Conservation (phyloP, 2,888 invertebrate genomes). For the Macaria notata region DNA sequence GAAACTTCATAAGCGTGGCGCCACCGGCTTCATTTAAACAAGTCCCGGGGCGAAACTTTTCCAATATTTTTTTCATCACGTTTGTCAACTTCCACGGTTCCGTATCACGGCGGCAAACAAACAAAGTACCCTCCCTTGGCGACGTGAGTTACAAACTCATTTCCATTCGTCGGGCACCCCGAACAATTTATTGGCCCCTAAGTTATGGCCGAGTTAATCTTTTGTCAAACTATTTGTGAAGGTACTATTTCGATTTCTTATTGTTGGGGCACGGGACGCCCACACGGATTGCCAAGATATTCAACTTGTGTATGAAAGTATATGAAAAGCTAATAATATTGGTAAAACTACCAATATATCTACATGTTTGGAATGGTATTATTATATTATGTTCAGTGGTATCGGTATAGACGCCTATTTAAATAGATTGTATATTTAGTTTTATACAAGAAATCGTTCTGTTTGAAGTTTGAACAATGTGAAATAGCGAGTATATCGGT, state of each 20-base stretch:
- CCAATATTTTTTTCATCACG: constrained; percentile 75
- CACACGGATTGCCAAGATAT: too few species aligned
- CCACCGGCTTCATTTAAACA: constrained; percentile 50
- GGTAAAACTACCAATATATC: too few species aligned
- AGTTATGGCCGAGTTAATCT: constrained; percentile 49
- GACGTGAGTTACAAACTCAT: constrained; percentile 66
- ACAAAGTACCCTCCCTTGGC: constrained; percentile 59
- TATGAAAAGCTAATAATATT: too few species aligned
- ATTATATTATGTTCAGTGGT: too few species aligned
- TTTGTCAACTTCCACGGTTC: constrained; percentile 59
- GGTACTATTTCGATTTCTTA: neutral
- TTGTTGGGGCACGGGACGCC: too few species aligned
- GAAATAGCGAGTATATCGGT: too few species aligned
- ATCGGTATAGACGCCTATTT: too few species aligned
- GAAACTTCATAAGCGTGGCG: constrained; percentile 39
- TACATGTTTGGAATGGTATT: too few species aligned
- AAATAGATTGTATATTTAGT: too few species aligned
- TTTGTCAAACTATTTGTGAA: constrained; percentile 36
- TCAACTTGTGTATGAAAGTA: too few species aligned
- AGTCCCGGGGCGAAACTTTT: constrained; percentile 58
- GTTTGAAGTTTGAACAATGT: too few species aligned
- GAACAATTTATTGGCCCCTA: constrained; percentile 56
- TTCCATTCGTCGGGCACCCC: constrained; percentile 58
- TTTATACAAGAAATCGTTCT: too few species aligned
- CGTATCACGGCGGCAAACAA: constrained; percentile 68